Evolutionary conservation across 2,888 invertebrate species (phyloP), one percentile per base, ranked within the genome.

Genomic region (Stegophylla sp.): DNA sequence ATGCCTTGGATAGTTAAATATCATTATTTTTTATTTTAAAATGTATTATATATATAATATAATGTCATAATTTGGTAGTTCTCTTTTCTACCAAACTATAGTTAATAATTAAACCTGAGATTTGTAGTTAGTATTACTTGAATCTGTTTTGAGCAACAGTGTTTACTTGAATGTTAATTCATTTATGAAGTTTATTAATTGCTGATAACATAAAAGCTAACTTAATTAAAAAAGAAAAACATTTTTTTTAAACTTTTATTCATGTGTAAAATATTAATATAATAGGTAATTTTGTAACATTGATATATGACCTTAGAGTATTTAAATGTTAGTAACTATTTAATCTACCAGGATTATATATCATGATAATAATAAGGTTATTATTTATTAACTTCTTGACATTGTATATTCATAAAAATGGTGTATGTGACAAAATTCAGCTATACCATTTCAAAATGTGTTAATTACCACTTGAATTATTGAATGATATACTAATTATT

Each of bases 351-450:
- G 10, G 20, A 53, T 53, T 53, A 53, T 9, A 9, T 53, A 9
- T 51, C 5, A 17, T 51, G 15, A 51, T n/a, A 53, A 53, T 7
- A 53, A 20, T 1, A 53, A 10, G 5, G 12, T 20, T n/a, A 20
- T 9, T 53, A 20, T 23, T 20, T 45, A 12, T 34, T 34, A 45
- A 9, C 2, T 12, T 45, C 20, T 9, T 23, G 23, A 20, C 2
- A 20, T 56, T 56, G 26, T 26, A 61, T 17, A n/a, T 7, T 28
- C 15, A 26, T 56, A 5, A 45, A 45, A 28, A 26, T 61, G 61
- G 61, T 61, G 61, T 74, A 74, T 74, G 73, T 74, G 73, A 61
- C 73, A 26, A 61, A 45, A 23, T n/a, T 61, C 73, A 74, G 26
- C 45, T 74, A 61, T n/a, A 26, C 45, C 71, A 23, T 71, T 69